phyloP scores from a whole-genome alignment of 2,888 invertebrate genomes.

The Campoplex nolae region DNA sequence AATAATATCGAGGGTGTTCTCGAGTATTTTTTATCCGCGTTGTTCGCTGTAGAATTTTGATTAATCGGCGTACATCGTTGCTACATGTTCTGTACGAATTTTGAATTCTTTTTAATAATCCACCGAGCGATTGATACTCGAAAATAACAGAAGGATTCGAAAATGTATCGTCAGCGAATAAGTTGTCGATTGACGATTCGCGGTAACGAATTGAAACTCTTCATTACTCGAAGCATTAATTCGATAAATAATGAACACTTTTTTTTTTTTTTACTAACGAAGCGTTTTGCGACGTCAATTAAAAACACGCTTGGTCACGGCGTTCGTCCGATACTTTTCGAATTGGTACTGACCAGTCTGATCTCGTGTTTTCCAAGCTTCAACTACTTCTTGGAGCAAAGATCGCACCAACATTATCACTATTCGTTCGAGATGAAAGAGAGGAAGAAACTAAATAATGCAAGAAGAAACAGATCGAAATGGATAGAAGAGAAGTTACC shows the following conservation, averaged over 20 bases:
- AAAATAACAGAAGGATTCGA: neutral
- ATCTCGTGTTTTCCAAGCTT: constrained; percentile 55
- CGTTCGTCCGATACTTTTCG: constrained; percentile 36
- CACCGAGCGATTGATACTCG: neutral
- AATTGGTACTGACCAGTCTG: constrained; percentile 53
- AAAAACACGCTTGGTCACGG: constrained; percentile 9
- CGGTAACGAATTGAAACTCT: neutral
- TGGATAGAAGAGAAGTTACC: constrained; percentile 21
- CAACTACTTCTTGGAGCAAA: constrained; percentile 67
- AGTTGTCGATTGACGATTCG: neutral
- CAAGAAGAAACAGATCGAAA: constrained; percentile 26
- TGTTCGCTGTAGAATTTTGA: neutral
- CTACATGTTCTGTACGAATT: constrained; percentile 58
- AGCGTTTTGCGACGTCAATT: neutral
- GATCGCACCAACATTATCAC: constrained; percentile 69
- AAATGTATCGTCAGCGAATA: neutral
- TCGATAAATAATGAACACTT: constrained; percentile 5
- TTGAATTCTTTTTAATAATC: constrained; percentile 6
- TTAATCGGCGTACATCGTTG: constrained; percentile 54
- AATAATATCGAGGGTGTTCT: neutral
- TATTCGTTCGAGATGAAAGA: constrained; percentile 42
- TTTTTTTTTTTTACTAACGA: neutral
- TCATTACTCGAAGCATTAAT: neutral
- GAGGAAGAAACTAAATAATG: constrained; percentile 25
- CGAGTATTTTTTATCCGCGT: neutral